Evolutionary conservation across 2,888 invertebrate genomes (phyloP), one percentile per base, ranked within the genome.

Genomic region (Polyploca ridens): DNA sequence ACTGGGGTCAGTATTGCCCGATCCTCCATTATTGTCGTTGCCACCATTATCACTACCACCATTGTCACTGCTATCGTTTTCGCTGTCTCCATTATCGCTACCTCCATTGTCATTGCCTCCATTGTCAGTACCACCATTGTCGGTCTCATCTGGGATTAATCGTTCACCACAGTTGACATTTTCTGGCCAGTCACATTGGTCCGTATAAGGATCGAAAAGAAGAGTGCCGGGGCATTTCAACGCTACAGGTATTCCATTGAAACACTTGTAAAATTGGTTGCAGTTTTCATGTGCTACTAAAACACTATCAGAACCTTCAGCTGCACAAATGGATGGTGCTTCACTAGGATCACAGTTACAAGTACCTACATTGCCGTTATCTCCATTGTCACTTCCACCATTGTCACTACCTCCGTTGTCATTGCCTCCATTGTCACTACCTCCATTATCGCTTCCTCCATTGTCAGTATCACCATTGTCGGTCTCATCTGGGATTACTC

Each of bases 261-360:
- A 65, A 11, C 87, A 87, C 19, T 75, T 73, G 67, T 85, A 87
- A 71, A 82, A 87, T 63, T 83, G 72, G 62, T 83, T 81, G 66
- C 87, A 87, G 62, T 81, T 77, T 67, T 85, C 81, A 49, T 86
- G 81, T 19, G 83, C 84, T 0, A 86, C 71, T 1, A 84, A 67
- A 4, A 73, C 62, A 8, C 84, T 81, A 8, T 80, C 76, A 4
- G 84, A 82, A 1, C 69, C 76, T 0, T 70, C 66, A 35, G 67
- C 70, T 5, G 78, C 81, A 59, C 87, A 88, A 46, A 84, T 81
- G 5, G 64, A 68, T 0, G 78, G 77, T 3, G 85, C 85, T 68
- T 83, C 74, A 35, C 65, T 75, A 4, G 83, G 84, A 35, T 84
- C 72, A 65, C 77, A 77, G 63, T 81, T 77, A 38, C 79, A 75